Evolutionary conservation across 2,797 vertebrate genomes (phyloP).

Genomic region (Mycteria americana): DNA sequence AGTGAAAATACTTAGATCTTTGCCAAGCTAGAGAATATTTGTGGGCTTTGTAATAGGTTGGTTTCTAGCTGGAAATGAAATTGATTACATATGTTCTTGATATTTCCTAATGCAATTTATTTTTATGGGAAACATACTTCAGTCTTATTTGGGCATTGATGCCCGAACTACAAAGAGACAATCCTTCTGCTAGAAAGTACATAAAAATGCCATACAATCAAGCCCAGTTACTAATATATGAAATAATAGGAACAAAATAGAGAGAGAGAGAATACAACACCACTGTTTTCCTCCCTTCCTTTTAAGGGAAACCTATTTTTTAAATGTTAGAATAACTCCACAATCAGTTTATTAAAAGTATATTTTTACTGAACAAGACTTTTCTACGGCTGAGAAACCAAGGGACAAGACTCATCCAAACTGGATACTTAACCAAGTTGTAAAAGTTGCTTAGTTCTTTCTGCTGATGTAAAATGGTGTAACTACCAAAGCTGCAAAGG

Average conservation of each 20-base stretch:
- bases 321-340: neutral
- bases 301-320: neutral
- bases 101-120: neutral
- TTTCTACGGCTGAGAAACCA: neutral
- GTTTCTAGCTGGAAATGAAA: neutral
- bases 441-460: neutral
- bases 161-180: neutral
- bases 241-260: neutral
- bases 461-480: neutral
- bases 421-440: neutral
- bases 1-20: slow-evolving; percentile 1
- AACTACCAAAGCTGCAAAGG: neutral
- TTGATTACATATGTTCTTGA: neutral
- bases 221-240: neutral
- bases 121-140: neutral
- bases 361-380: neutral
- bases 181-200: neutral
- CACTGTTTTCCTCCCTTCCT: neutral
- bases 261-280: neutral
- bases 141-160: neutral
- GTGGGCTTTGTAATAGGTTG: neutral
- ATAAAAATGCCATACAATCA: neutral
- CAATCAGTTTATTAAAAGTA: neutral
- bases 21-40: neutral
- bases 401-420: neutral